Percentiles rank a stretch among this genome's conserved stretches.
Evolutionary conservation across 2,888 invertebrate species (phyloP).

Genomic region (Sarcophaga subvicina): DNA sequence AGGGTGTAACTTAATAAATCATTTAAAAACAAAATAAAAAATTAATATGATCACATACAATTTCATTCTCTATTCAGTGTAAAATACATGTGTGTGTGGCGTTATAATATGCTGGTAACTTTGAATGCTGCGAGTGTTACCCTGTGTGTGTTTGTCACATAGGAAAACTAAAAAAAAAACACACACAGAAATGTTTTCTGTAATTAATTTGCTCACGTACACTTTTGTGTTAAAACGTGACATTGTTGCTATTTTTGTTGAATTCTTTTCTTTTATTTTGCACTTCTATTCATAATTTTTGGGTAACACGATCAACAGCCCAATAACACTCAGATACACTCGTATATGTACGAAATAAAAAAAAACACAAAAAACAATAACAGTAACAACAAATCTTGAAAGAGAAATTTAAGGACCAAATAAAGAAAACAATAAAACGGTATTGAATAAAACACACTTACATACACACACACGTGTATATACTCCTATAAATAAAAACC

Average conservation of each 20-base stretch:
- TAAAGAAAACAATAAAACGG: neutral
- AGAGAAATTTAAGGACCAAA: conserved; percentile 56
- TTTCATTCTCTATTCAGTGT: neutral
- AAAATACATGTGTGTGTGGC: neutral
- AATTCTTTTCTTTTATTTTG: neutral
- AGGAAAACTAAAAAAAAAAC: neutral
- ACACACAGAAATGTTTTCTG: neutral
- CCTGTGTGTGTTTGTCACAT: neutral
- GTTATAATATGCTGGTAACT: neutral
- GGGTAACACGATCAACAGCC: neutral
- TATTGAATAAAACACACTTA: neutral
- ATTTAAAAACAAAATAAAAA: neutral
- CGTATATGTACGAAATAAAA: neutral
- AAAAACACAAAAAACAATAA: conserved; percentile 1
- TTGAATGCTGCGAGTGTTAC: neutral
- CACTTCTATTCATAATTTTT: neutral
- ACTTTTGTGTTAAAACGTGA: conserved; percentile 61
- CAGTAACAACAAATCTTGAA: conserved; percentile 25
- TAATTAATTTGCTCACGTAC: conserved; percentile 69
- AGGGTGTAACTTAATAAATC: neutral
- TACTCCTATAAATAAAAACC: neutral
- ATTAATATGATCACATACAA: neutral
- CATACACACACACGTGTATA: neutral
- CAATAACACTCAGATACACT: neutral
- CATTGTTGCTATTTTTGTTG: conserved; percentile 50